Percentiles rank a stretch among this genome's conserved stretches.
Evolutionary conservation across 2,888 invertebrate genomes (phyloP).

Genomic region (Ecliptopera silaceata): DNA sequence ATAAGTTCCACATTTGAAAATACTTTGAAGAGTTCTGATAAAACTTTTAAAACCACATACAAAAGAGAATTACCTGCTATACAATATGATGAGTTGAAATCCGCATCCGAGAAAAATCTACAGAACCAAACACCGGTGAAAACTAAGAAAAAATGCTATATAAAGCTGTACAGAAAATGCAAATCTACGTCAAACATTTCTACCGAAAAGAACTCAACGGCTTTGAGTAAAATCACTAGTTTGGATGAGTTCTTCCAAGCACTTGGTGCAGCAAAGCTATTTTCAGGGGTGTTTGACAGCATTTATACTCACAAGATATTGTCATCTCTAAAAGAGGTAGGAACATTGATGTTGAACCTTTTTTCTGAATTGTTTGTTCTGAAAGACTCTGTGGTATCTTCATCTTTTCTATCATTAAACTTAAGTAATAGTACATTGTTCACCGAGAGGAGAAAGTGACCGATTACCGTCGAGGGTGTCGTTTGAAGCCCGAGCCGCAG

Average conservation of each 20-base stretch:
- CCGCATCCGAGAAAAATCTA: background rate
- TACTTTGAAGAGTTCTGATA: background rate
- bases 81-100: conserved; percentile 7
- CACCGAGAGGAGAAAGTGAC: no score
- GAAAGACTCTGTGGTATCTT: no score
- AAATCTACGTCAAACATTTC: conserved; percentile 58
- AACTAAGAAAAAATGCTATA: conserved; percentile 44
- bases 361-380: no score
- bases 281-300: conserved; percentile 59
- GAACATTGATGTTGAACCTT: no score
- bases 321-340: conserved; percentile 59
- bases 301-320: conserved; percentile 55
- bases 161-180: conserved; percentile 60
- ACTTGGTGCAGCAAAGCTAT: conserved; percentile 55
- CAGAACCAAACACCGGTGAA: conserved; percentile 5
- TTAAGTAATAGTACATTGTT: no score
- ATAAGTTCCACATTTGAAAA: background rate
- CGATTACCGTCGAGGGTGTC: no score
- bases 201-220: conserved; percentile 43
- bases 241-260: conserved; percentile 68
- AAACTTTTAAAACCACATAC: background rate
- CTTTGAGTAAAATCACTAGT: conserved; percentile 57
- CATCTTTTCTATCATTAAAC: no score
- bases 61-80: conserved; percentile 19
- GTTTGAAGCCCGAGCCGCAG: no score